Evolutionary conservation across 1,140 invertebrate species (phyloP).

Genomic region (Ceratosolen solmsi): DNA sequence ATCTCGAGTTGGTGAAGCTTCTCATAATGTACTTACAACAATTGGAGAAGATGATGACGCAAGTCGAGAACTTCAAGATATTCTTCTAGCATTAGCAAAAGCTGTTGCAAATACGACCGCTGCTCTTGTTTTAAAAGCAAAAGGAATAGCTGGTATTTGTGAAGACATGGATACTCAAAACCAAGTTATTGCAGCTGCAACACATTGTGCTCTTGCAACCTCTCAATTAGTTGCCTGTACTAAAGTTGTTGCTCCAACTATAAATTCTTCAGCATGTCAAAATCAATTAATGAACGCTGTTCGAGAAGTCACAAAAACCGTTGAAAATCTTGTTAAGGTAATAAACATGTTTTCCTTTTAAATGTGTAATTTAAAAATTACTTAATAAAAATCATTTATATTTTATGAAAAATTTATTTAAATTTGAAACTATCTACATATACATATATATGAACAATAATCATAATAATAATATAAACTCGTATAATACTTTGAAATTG

Average conservation of each 20-base stretch:
- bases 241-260: constrained; percentile 90
- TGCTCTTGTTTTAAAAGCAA: constrained; percentile 93
- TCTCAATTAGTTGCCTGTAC: constrained; percentile 98
- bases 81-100: constrained; percentile 92
- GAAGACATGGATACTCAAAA: constrained; percentile 84
- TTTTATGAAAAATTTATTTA: not conserved
- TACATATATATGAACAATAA: no score
- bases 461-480: no score
- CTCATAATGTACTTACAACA: constrained; percentile 92
- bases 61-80: constrained; percentile 86
- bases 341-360: not conserved
- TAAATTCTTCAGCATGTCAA: constrained; percentile 93
- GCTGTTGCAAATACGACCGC: constrained; percentile 98
- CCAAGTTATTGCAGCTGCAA: constrained; percentile 93
- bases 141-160: constrained; percentile 92
- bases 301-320: constrained; percentile 92
- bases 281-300: constrained; percentile 94
- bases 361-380: not conserved
- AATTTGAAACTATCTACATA: no score
- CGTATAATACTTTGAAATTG: no score
- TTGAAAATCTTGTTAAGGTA: constrained; percentile 86
- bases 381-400: not conserved
- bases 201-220: constrained; percentile 96
- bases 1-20: constrained; percentile 95
- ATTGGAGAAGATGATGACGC: constrained; percentile 93